Conservation (phyloP, 2,888 invertebrate species). For the Sphecodes monilicornis region DNA sequence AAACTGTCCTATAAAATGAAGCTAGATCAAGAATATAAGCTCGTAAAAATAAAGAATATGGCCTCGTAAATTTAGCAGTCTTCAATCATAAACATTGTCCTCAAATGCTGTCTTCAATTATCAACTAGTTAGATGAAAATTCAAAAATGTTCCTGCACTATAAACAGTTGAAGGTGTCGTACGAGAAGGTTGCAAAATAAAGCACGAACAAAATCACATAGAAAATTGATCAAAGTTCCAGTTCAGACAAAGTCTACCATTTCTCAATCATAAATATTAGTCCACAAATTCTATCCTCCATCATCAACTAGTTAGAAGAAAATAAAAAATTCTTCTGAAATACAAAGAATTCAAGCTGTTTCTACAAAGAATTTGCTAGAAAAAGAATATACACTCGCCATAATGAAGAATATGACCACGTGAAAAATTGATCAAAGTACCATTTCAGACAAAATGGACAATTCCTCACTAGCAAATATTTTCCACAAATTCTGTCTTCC, state of each 20-base stretch:
- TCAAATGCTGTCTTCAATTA: neutral
- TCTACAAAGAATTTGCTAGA: neutral
- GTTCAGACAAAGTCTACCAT: too few species aligned
- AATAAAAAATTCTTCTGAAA: neutral
- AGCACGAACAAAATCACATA: too few species aligned
- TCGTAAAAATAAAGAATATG: conserved; percentile 1
- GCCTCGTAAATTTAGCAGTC: neutral
- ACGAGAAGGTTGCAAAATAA: too few species aligned
- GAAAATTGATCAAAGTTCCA: too few species aligned
- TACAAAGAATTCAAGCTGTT: neutral
- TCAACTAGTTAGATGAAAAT: neutral
- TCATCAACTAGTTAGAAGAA: neutral
- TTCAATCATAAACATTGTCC: neutral
- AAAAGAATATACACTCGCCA: neutral
- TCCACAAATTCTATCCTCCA: too few species aligned
- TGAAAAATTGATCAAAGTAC: neutral
- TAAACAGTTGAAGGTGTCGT: too few species aligned
- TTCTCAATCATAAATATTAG: neutral
- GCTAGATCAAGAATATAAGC: neutral
- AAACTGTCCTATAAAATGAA: neutral
- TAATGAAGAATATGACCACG: neutral
- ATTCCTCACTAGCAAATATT: neutral
- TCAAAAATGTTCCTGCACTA: neutral
- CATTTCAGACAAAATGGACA: neutral
- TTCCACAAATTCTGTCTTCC: neutral